Percentiles rank a stretch among this genome's conserved stretches.
Evolutionary conservation across 2,888 invertebrate species (phyloP).

Genomic region (Epinotia bilunana): DNA sequence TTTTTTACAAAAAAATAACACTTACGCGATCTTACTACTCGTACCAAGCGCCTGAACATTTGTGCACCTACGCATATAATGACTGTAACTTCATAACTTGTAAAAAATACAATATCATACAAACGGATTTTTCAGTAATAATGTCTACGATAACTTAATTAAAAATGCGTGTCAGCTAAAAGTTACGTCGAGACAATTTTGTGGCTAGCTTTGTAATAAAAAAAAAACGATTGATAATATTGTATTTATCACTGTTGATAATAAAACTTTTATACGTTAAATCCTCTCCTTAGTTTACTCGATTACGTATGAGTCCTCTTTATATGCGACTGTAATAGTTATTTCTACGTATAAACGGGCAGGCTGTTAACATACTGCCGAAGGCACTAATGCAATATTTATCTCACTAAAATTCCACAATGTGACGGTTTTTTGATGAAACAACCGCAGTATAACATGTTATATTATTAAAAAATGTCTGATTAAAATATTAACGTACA

Average conservation of each 20-base stretch:
- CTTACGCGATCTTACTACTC: constrained; percentile 51
- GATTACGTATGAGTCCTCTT: constrained; percentile 7
- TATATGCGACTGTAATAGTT: not conserved
- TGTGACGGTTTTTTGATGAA: not conserved
- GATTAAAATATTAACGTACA: not conserved
- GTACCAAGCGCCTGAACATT: constrained; percentile 40
- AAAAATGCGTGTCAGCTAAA: not conserved
- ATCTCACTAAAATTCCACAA: not conserved
- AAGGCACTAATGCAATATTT: constrained; percentile 32
- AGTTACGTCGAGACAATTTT: not conserved
- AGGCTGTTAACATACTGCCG: constrained; percentile 10
- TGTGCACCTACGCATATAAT: constrained; percentile 48
- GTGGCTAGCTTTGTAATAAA: not conserved
- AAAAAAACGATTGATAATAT: not conserved
- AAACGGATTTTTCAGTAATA: not conserved
- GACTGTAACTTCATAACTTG: constrained; percentile 34
- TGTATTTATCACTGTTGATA: constrained; percentile 6
- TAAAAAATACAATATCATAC: constrained; percentile 26
- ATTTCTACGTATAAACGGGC: constrained; percentile 23
- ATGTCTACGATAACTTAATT: not conserved
- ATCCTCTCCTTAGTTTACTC: constrained; percentile 14
- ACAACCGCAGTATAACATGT: not conserved
- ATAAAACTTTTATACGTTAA: constrained; percentile 3
- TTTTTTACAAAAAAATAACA: constrained; percentile 47
- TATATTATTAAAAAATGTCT: not conserved